Evolutionary conservation across 2,888 invertebrate genomes (phyloP).

Genomic region (Lithophane ornitopus): DNA sequence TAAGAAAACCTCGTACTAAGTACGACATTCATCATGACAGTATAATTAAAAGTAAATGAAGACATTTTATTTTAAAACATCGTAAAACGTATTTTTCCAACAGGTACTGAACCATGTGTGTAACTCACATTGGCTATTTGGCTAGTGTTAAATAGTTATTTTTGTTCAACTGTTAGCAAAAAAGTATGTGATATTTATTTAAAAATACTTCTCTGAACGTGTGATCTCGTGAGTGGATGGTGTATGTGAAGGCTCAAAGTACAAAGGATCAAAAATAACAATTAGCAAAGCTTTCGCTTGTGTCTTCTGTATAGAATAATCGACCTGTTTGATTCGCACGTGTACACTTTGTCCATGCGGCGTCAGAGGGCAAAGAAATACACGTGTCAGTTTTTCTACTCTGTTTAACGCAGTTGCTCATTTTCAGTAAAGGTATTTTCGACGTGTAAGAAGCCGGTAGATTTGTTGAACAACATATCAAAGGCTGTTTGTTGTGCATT

Average conservation of each 20-base stretch:
- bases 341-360: neutral
- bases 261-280: neutral
- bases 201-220: neutral
- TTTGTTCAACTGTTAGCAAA: neutral
- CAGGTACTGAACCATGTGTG: neutral
- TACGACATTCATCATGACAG: neutral
- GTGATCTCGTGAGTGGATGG: neutral
- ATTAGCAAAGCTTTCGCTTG: neutral
- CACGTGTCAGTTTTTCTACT: neutral
- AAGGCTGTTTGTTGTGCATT: neutral
- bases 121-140: no score
- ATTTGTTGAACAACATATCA: neutral
- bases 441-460: neutral
- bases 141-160: no score
- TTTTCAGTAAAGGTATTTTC: neutral
- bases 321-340: neutral
- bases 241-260: neutral
- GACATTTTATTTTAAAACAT: neutral
- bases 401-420: neutral
- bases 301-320: neutral
- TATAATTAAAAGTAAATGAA: neutral
- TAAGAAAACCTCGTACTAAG: neutral
- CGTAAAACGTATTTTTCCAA: neutral
- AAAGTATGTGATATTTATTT: neutral
- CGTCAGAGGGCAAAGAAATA: neutral